phyloP scores from a whole-genome alignment of 2,113 vertebrate species.

The Urocitellus parryii region DNA sequence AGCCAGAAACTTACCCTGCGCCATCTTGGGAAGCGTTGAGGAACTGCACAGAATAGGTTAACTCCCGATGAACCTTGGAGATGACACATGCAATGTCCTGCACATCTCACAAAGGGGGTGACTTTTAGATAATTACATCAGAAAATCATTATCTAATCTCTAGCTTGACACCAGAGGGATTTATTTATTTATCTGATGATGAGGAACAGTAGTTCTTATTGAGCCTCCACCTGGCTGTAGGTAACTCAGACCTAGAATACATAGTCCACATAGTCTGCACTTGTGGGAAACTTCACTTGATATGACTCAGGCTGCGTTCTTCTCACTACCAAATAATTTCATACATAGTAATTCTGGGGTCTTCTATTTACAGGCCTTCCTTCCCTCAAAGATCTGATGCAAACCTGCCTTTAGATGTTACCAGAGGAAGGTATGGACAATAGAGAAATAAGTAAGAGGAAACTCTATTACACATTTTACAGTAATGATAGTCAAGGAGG shows the following conservation, averaged over 20 bases:
- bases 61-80: background rate
- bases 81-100: background rate
- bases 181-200: background rate
- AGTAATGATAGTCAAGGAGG: background rate
- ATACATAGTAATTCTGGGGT: background rate
- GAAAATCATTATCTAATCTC: background rate
- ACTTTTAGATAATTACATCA: too few species aligned
- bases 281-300: background rate
- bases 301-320: background rate
- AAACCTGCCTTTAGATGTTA: background rate
- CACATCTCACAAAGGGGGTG: background rate
- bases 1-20: background rate
- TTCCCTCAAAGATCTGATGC: background rate
- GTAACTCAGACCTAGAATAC: background rate
- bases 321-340: background rate
- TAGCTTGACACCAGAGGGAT: background rate
- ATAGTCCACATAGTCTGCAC: background rate
- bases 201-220: background rate
- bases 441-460: background rate
- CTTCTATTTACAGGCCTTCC: background rate
- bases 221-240: fast-evolving
- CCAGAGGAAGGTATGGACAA: background rate
- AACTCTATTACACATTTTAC: background rate
- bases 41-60: background rate
- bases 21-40: background rate